Conservation (phyloP, 2,113 vertebrate genomes). For the Tachysurus vachellii region DNA sequence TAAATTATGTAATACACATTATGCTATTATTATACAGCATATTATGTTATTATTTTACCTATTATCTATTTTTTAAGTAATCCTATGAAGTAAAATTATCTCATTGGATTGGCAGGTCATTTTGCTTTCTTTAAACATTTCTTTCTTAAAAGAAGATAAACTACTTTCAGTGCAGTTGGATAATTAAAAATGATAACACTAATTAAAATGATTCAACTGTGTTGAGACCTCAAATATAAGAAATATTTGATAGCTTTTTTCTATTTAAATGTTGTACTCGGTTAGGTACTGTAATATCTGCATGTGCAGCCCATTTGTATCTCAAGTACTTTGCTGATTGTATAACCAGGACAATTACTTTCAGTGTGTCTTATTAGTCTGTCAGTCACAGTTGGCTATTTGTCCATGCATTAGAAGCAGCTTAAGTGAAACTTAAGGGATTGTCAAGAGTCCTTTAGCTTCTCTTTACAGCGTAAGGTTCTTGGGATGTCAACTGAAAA, state of each 20-base stretch:
- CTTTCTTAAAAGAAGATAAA: not conserved
- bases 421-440: conserved; percentile 28
- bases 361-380: not conserved
- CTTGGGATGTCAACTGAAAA: conserved; percentile 16
- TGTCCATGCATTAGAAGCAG: conserved; percentile 15
- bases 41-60: too few species aligned
- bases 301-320: not conserved
- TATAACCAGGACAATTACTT: conserved; percentile 17
- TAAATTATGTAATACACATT: not conserved
- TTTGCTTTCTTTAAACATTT: not conserved
- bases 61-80: not conserved
- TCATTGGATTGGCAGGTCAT: too few species aligned
- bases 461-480: conserved; percentile 7
- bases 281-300: not conserved
- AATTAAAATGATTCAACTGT: not conserved
- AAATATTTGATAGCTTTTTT: not conserved
- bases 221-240: not conserved
- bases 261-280: not conserved
- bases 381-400: conserved; percentile 29
- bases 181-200: conserved; percentile 4
- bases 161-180: not conserved
- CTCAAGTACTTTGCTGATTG: conserved; percentile 10
- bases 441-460: conserved; percentile 34
- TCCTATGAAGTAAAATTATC: not conserved
- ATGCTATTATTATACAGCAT: not conserved